phyloP scores from a whole-genome alignment of 2,888 invertebrate genomes.

The Himalopsyche tibetana region DNA sequence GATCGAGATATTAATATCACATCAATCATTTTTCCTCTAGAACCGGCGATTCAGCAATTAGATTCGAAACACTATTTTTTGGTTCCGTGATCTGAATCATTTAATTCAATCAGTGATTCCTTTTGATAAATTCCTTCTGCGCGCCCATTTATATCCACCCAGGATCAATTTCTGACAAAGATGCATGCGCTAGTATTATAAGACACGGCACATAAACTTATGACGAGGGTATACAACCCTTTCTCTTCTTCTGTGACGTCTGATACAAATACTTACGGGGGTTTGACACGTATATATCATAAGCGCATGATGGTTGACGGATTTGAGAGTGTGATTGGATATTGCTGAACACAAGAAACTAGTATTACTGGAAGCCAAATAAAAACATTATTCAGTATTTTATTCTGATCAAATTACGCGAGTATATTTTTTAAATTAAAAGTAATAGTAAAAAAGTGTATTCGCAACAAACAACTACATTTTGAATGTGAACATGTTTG shows the following conservation, averaged over 20 bases:
- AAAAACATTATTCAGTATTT: too few relatives aligned
- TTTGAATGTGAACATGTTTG: too few relatives aligned
- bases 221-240: conserved; percentile 22
- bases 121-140: neutral
- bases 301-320: neutral
- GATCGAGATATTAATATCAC: too few relatives aligned
- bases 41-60: neutral
- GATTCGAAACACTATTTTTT: neutral
- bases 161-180: conserved; percentile 31
- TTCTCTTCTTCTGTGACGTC: neutral
- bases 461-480: too few relatives aligned
- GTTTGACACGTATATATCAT: neutral
- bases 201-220: conserved; percentile 23
- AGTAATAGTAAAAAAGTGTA: too few relatives aligned
- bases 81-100: conserved; percentile 8
- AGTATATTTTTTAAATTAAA: too few relatives aligned
- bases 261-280: conserved; percentile 7
- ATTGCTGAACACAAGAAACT: neutral
- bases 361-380: too few relatives aligned
- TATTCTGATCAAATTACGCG: too few relatives aligned
- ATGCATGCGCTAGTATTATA: conserved; percentile 19
- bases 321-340: conserved; percentile 14
- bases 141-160: neutral
- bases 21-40: too few relatives aligned
- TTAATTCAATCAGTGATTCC: neutral